Evolutionary conservation across 2,797 vertebrate genomes (phyloP), one percentile per base, ranked within the genome.

Genomic region (Staurois parvus): DNA sequence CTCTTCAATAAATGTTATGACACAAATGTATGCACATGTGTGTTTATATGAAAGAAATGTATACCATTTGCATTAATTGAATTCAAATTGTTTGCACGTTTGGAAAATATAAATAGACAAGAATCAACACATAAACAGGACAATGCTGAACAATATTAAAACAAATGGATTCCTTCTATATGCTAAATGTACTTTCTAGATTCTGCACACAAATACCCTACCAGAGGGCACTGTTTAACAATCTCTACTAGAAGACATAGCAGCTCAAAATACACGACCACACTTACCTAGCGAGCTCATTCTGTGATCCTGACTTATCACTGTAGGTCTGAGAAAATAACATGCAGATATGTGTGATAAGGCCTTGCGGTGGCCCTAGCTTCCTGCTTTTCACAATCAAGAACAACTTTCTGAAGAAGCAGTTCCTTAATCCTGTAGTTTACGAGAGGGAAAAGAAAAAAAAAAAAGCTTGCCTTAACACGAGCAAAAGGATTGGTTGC

Each of bases 341-440:
- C 76, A 83, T 83, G n/a, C 37, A 86, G 76, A 77, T 81, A 56
- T 17, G 34, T 59, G 45, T 62, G 34, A 66, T 42, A 76, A 56
- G 69, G 59, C 67, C 78, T n/a, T 77, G 48, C 29, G 34, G 26
- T 85, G 72, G 75, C 80, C 69, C 62, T 59, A 30, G 81, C 81
- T 87, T 87, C 85, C 85, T 87, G 85, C 81, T 83, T 83, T 78
- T 79, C 59, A 72, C 59, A 81, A 81, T 67, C 72, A 81, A 68
- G 26, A 74, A 69, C 26, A 83, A 76, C 79, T 83, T 83, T 73
- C 69, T 84, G 45, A 75, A 79, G 81, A 59, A 87, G 40, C 75
- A 86, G 81, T 87, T 87, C 81, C 81, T 84, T 87, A 84, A 87
- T 75, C 76, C 81, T 79, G 69, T 59, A 79, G 85, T 70, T 68